Base-by-base conservation (phyloP, 2,888 invertebrate genomes). In the Dasypogon diadema region DNA sequence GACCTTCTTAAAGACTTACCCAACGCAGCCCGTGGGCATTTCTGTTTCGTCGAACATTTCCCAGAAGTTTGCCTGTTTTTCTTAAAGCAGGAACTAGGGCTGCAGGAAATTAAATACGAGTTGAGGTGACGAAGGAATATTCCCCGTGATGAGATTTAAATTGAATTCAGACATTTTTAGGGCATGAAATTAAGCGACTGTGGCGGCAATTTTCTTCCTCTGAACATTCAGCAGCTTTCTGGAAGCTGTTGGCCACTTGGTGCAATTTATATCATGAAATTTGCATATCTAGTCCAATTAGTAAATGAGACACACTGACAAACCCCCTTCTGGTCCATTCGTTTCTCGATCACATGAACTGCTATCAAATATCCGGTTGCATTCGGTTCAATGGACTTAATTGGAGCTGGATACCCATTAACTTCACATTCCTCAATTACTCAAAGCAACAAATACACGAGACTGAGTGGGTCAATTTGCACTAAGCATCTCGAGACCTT, bases 251-350 rank as follows among this genome's bases (percentile, higher is more conserved):
- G 14, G 8, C 24, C 48, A 48, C 48, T 21, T 48, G 22, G 26
- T 12, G 48, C 65, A 46, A 48, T 48, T 46, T 46, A 46, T 26
- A 48, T 46, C 48, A 48, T 48, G 24, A 46, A 68, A 68, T 46
- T 68, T 48, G 48, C 65, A 68, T 68, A 48, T 68, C 65, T 68
- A n/a, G 65, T 48, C 65, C 65, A 68, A 68, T 68, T 68, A 68
- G 24, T 46, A 68, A 68, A 68, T 48, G 48, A 68, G 48, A 46
- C 24, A 48, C 12, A 46, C 65, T 48, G 48, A 42, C 16, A 65
- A 46, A 22, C 65, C 46, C 24, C 37, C 34, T 37, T 18, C 60
- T 60, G 60, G 21, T 21, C 24, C 48, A 24, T n/a, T 68, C 48
- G 48, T 14, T 48, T 10, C 26, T 48, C 26, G 65, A 68, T 68